These are phyloP conservation scores for Pseudomyrmex gracilis DNA, from an alignment of 1,140 invertebrate species.

Conservation along the genomic window DNA sequence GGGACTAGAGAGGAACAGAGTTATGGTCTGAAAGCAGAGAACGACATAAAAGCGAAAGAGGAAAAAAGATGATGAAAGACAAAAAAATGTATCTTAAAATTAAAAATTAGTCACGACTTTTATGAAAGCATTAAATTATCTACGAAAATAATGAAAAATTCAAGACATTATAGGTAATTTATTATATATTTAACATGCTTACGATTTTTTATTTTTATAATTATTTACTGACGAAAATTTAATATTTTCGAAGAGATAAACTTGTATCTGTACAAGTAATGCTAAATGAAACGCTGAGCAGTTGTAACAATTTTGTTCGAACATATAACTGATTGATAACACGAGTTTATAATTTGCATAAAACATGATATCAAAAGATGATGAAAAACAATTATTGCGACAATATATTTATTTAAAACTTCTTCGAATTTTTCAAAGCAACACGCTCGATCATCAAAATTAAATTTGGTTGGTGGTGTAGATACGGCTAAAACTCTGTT, in stretches of 20 bases:
- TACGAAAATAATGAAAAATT: slow-evolving; percentile 18
- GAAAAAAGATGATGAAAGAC: slow-evolving; percentile 17
- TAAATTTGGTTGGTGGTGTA: neutral
- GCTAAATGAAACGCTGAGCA: neutral
- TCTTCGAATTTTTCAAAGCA: neutral
- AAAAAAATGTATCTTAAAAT: slow-evolving; percentile 44
- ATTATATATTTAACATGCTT: neutral
- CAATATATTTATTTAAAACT: neutral
- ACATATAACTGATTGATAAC: neutral
- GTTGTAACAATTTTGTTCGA: slow-evolving; percentile 7
- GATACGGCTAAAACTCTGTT: slow-evolving; percentile 21
- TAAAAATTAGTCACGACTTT: slow-evolving; percentile 10
- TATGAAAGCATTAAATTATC: neutral
- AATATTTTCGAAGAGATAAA: neutral
- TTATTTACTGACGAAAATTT: neutral
- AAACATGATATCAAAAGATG: neutral
- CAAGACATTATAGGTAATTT: neutral
- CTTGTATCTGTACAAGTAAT: neutral
- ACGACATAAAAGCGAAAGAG: slow-evolving; percentile 16
- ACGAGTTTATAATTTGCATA: slow-evolving; percentile 9
- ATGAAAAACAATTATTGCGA: neutral
- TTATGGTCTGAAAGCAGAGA: slow-evolving; percentile 25
- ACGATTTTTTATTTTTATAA: neutral
- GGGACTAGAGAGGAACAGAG: slow-evolving; percentile 14
- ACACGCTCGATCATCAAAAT: neutral